Evolutionary conservation across 1,140 invertebrate genomes (phyloP).

Genomic region (Lordiphosa stackelbergi): DNA sequence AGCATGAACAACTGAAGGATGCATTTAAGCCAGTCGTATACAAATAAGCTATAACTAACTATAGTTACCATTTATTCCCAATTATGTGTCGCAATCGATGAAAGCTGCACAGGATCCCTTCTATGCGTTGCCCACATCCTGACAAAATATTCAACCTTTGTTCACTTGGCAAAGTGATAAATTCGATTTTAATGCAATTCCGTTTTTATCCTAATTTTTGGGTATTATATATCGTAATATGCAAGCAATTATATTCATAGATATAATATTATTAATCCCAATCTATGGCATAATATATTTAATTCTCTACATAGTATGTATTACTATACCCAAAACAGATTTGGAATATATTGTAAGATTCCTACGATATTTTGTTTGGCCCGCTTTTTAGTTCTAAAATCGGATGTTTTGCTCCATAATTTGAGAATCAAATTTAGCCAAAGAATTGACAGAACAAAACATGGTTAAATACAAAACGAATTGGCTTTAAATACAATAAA

Average conservation of each 20-base stretch:
- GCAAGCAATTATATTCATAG: constrained; percentile 58
- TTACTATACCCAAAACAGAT: constrained; percentile 19
- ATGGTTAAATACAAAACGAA: constrained; percentile 34
- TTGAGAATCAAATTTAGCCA: constrained; percentile 64
- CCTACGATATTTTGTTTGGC: constrained; percentile 36
- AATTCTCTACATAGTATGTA: constrained; percentile 29
- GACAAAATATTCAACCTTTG: constrained; percentile 24
- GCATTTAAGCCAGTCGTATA: constrained; percentile 53
- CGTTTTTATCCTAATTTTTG: constrained; percentile 23
- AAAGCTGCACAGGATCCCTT: background rate
- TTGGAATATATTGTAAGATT: constrained; percentile 21
- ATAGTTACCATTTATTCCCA: constrained; percentile 26
- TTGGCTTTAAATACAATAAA: constrained; percentile 60
- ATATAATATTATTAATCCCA: constrained; percentile 37
- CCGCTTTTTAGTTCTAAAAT: constrained; percentile 10
- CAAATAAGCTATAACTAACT: constrained; percentile 43
- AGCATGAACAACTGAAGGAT: constrained; percentile 71
- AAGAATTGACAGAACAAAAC: constrained; percentile 59
- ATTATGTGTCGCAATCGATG: constrained; percentile 6
- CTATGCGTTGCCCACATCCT: constrained; percentile 4
- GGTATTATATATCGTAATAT: constrained; percentile 45
- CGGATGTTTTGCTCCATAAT: constrained; percentile 38
- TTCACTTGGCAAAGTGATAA: constrained; percentile 30
- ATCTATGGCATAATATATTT: constrained; percentile 18
- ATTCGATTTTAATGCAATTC: constrained; percentile 63